Conservation (phyloP, 2,888 invertebrate genomes). For the Agonopterix subpropinquella region DNA sequence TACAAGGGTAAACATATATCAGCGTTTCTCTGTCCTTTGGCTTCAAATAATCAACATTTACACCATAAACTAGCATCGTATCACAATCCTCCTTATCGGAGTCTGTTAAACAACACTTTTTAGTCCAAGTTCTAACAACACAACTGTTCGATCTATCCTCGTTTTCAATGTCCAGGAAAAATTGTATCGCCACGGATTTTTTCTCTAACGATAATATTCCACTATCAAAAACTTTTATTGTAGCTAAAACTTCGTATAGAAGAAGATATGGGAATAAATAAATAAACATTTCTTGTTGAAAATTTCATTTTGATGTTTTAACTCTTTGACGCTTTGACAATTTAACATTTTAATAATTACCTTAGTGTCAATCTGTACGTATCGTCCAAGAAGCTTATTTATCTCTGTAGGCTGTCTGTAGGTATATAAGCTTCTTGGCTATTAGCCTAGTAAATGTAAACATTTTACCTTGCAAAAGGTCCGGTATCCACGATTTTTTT, state of each 20-base stretch:
- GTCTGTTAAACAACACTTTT: slow-evolving; percentile 41
- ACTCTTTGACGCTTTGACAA: background rate
- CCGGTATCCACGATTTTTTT: too few relatives aligned
- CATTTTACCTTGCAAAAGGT: too few relatives aligned
- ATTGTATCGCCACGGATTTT: slow-evolving; percentile 45
- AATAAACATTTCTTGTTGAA: slow-evolving; percentile 21
- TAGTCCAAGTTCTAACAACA: slow-evolving; percentile 24
- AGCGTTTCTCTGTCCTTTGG: slow-evolving; percentile 38
- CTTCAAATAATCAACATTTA: slow-evolving; percentile 19
- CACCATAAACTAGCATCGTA: slow-evolving; percentile 28
- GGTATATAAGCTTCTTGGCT: too few relatives aligned
- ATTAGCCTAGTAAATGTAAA: too few relatives aligned
- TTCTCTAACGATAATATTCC: slow-evolving; percentile 43
- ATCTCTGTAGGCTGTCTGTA: too few relatives aligned
- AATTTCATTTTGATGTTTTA: slow-evolving; percentile 7
- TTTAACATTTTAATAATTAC: background rate
- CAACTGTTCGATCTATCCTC: slow-evolving; percentile 27
- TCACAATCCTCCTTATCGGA: slow-evolving; percentile 30
- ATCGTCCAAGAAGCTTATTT: too few relatives aligned
- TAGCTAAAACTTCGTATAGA: slow-evolving; percentile 17
- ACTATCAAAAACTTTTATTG: slow-evolving; percentile 39
- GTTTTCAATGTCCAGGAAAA: slow-evolving; percentile 49
- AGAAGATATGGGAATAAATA: slow-evolving; percentile 19
- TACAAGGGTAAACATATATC: slow-evolving; percentile 36
- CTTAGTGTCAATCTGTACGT: too few relatives aligned